Base-by-base conservation (phyloP, 37 sponge, comb jelly and placozoan species). In the Cliona cf. orientalis region DNA sequence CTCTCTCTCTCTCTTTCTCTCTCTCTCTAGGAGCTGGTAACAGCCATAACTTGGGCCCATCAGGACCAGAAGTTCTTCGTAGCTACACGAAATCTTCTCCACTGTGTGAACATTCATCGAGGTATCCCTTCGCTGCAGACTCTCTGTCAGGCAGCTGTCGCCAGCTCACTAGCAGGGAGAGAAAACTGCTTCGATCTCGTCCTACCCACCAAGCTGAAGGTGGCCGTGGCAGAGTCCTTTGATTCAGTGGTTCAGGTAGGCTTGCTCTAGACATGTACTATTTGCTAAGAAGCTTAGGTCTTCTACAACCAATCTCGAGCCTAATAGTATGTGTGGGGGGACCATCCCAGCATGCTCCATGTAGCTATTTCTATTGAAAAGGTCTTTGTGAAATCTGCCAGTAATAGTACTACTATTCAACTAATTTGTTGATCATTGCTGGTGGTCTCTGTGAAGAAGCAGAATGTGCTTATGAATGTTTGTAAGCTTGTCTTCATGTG, bases 41-140 rank as follows among this genome's bases (percentile, higher is more conserved):
- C 93, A 72, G 92, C 96, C 36, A 74, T 95, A 60, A 89, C 90
- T 0, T 95, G 96, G 96, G 96, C 79, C 28, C 93, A 91, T 49
- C 74, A 41, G 7, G 90, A 90, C 75, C 59, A 66, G 53, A 88
- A 88, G 34, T 82, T 95, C 19, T 95, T 95, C 65, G 82, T 95
- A 4, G 93, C 96, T 1, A 86, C 93, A 31, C 86, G 87, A 5
- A 82, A 72, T 23, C 75, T 91, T 38, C 83, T 95, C 32, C 87
- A 92, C 75, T 84, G 86, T 37, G 84, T 82, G 36, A 75, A 66
- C 5, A 81, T 95, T 64, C 59, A 74, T 37, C 55, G 60, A n/a
- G 76, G 35, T 0, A 81, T 95, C 36, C 92, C 96, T 12, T 81
- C 91, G 0, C 90, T 95, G 2, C 93, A 95, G 58, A 29, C 60